Conservation (phyloP, 2,797 vertebrate genomes). For the Melanotaenia trifasciata region DNA sequence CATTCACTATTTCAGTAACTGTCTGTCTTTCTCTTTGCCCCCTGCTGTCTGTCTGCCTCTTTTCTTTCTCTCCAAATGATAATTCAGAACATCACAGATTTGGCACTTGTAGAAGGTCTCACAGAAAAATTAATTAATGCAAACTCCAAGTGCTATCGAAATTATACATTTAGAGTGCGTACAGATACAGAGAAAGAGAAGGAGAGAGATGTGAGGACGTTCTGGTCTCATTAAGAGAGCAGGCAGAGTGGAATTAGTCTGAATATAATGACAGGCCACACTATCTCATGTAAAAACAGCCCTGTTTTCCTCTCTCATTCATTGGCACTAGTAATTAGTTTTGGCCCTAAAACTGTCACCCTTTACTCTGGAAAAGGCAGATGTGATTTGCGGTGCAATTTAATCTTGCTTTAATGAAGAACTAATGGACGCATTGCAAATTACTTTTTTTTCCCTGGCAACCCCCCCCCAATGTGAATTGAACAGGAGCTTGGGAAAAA, state of each 20-base stretch:
- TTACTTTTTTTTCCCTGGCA: slow-evolving; percentile 85
- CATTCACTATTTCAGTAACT: slow-evolving; percentile 14
- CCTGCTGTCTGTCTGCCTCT: slow-evolving; percentile 30
- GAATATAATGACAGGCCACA: slow-evolving; percentile 99
- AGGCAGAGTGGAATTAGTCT: slow-evolving; percentile 99
- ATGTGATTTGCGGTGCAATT: slow-evolving; percentile 99
- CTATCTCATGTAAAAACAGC: slow-evolving; percentile 99
- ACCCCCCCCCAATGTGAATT: slow-evolving; percentile 81
- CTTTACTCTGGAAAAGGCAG: slow-evolving; percentile 99
- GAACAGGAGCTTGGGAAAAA: slow-evolving; percentile 79
- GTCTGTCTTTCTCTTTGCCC: background rate
- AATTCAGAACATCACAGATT: slow-evolving; percentile 90
- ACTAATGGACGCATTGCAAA: slow-evolving; percentile 99
- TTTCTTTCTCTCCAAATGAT: slow-evolving; percentile 79
- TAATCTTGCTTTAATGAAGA: slow-evolving; percentile 99
- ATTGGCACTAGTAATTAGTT: slow-evolving; percentile 99
- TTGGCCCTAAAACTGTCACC: slow-evolving; percentile 99
- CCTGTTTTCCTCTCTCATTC: slow-evolving; percentile 99
- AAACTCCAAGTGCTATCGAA: slow-evolving; percentile 98
- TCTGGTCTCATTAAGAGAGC: slow-evolving; percentile 99
- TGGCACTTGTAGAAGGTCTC: slow-evolving; percentile 96
- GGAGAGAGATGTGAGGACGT: slow-evolving; percentile 90
- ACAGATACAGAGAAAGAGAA: slow-evolving; percentile 88
- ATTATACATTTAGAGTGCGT: slow-evolving; percentile 95
- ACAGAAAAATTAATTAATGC: slow-evolving; percentile 97